Conservation (phyloP, 1,140 invertebrate species). For the Drosophila fuyamai region DNA sequence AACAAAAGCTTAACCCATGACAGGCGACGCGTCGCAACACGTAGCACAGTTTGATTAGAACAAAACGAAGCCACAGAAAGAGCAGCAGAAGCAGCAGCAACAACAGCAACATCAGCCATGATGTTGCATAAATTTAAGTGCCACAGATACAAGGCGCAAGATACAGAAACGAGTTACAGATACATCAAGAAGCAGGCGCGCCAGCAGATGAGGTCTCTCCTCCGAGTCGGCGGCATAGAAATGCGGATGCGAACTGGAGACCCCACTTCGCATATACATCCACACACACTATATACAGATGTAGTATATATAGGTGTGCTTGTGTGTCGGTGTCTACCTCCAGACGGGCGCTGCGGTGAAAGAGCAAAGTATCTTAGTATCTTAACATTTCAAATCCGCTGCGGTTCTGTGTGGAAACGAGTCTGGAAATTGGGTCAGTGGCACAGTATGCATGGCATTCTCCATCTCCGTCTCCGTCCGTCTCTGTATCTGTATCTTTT, state of each 20-base stretch:
- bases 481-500: slow-evolving; percentile 47
- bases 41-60: slow-evolving; percentile 77
- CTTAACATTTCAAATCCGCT: slow-evolving; percentile 78
- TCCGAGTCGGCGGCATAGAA: slow-evolving; percentile 62
- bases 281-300: slow-evolving; percentile 30
- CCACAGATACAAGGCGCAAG: slow-evolving; percentile 75
- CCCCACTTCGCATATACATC: slow-evolving; percentile 39
- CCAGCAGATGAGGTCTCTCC: slow-evolving; percentile 53
- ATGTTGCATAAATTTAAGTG: slow-evolving; percentile 82
- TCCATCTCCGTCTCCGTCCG: slow-evolving; percentile 45
- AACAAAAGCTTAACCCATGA: slow-evolving; percentile 62
- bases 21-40: slow-evolving; percentile 43
- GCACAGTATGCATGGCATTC: slow-evolving; percentile 81
- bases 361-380: slow-evolving; percentile 80
- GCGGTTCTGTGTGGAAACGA: slow-evolving; percentile 63
- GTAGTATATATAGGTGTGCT: slow-evolving; percentile 5
- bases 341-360: slow-evolving; percentile 68
- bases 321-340: slow-evolving; percentile 44
- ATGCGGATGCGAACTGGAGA: slow-evolving; percentile 73
- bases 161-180: slow-evolving; percentile 81
- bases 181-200: slow-evolving; percentile 57
- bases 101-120: slow-evolving; percentile 53
- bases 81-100: slow-evolving; percentile 13
- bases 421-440: slow-evolving; percentile 83
- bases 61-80: slow-evolving; percentile 54